Conservation (phyloP, 2,888 invertebrate species). For the Nomada lathburiana region DNA sequence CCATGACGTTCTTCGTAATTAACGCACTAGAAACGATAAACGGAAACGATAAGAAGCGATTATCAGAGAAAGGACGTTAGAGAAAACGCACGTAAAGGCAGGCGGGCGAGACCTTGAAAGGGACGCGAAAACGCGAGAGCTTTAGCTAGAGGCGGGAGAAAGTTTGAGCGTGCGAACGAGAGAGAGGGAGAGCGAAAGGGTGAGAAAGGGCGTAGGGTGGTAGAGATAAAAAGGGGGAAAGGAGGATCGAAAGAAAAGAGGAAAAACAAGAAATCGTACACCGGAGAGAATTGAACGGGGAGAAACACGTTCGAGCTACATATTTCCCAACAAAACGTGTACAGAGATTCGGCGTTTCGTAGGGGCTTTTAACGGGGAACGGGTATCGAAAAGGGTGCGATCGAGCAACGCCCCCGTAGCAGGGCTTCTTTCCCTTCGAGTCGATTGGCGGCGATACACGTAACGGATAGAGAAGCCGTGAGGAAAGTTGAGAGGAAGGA, state of each 20-base stretch:
- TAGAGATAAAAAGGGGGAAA: not conserved
- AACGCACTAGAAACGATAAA: constrained; percentile 28
- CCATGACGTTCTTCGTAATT: constrained; percentile 57
- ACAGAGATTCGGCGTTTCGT: too few relatives aligned
- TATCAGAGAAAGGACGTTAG: not conserved
- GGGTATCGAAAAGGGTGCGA: too few relatives aligned
- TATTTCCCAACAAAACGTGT: too few relatives aligned
- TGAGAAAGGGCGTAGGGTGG: constrained; percentile 22
- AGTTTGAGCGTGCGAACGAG: constrained; percentile 1
- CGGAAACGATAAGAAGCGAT: constrained; percentile 15
- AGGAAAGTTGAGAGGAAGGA: too few relatives aligned
- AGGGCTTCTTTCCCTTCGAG: too few relatives aligned
- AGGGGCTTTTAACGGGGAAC: too few relatives aligned
- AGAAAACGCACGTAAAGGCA: constrained; percentile 15
- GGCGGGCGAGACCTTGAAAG: constrained; percentile 2
- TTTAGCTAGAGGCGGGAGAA: too few relatives aligned
- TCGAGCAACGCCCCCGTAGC: too few relatives aligned
- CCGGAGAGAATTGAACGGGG: too few relatives aligned
- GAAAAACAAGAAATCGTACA: not conserved
- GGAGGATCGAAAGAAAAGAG: not conserved
- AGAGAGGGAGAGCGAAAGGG: constrained; percentile 32
- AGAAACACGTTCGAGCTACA: too few relatives aligned
- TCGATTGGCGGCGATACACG: too few relatives aligned
- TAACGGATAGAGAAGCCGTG: too few relatives aligned
- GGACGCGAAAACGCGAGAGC: not conserved